Percentiles rank a stretch among this genome's conserved stretches.
Conservation (phyloP, 2,113 vertebrate genomes). For the Cebus imitator region DNA sequence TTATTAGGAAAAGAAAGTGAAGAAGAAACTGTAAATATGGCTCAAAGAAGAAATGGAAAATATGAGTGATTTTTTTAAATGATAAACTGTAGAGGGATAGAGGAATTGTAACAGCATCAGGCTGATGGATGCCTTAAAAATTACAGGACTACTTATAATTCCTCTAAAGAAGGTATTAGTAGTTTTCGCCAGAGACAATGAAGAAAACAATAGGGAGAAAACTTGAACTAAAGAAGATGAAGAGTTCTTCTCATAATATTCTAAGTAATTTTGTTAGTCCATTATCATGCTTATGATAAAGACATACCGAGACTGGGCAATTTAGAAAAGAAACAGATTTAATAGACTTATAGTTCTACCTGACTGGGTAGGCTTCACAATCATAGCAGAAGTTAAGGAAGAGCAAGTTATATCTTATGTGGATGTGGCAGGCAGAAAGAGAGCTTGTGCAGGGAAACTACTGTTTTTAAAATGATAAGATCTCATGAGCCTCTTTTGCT, state of each 20-base stretch:
- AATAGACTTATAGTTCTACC: too few relatives aligned
- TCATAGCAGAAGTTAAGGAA: too few relatives aligned
- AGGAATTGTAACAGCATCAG: not conserved
- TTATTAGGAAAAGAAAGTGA: not conserved
- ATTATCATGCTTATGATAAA: too few relatives aligned
- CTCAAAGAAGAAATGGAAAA: not conserved
- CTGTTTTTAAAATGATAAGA: too few relatives aligned
- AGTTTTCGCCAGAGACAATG: not conserved
- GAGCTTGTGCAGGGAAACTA: too few relatives aligned
- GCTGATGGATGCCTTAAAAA: not conserved
- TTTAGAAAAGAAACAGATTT: too few relatives aligned
- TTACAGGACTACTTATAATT: not conserved
- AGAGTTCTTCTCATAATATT: not conserved
- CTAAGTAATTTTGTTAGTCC: not conserved
- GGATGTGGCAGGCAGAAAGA: too few relatives aligned
- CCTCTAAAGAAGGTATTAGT: not conserved
- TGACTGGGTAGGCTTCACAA: too few relatives aligned
- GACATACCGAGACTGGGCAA: too few relatives aligned
- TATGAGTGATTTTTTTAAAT: not conserved
- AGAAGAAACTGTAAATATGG: not conserved
- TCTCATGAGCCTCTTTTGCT: too few relatives aligned
- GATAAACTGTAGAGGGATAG: not conserved
- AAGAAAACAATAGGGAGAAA: not conserved
- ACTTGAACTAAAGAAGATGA: not conserved
- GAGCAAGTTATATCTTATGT: too few relatives aligned